Evolutionary conservation across 2,113 vertebrate species (phyloP), one percentile per base, ranked within the genome.

Genomic region (Alethe castanea): DNA sequence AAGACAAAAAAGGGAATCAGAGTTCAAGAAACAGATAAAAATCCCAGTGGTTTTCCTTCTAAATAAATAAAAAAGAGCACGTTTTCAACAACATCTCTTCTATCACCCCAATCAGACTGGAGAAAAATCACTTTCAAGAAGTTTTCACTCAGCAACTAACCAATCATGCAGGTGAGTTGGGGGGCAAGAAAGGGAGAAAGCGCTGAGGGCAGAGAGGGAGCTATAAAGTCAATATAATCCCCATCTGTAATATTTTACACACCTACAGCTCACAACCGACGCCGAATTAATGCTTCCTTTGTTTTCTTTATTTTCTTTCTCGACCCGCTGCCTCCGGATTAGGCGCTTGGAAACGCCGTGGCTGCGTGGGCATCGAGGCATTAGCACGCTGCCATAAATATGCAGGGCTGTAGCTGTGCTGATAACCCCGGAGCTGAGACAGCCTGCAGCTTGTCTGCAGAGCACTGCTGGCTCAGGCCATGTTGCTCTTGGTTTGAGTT

Each of bases 401-500:
- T 2, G 48, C 83, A 78, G 69, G 44, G 61, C 47, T 92, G 44
- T 5, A 28, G 74, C 79, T 82, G 80, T 94, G 89, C 83, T 86
- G 91, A 95, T 95, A 95, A 95, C 86, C 86, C 72, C 13, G 40
- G 11, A 76, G 44, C 86, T 79, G 64, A 84, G 69, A 91, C 92
- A 95, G 87, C 91, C 77, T 66, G 25, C 19, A 61, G 81, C 77
- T 95, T 95, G 95, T 96, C 89, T 81, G 80, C 67, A 72, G 47
- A 52, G 83, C 61, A 10, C 77, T 88, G n/a, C 3, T 96, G 89
- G 94, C 95, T 94, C 94, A 22, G 13, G 52, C 23, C 35, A 2
- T 95, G 94, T 95, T 96, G 86, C 65, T 95, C 36, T 91, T 95
- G 94, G 91, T 94, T 94, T 89, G 57, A 89, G 61, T 94, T 95